A percentile compares a stretch with the other conserved stretches of the same genome.
Evolutionary conservation across 2,113 vertebrate species (phyloP).

Genomic region (Formicarius rufipectus): DNA sequence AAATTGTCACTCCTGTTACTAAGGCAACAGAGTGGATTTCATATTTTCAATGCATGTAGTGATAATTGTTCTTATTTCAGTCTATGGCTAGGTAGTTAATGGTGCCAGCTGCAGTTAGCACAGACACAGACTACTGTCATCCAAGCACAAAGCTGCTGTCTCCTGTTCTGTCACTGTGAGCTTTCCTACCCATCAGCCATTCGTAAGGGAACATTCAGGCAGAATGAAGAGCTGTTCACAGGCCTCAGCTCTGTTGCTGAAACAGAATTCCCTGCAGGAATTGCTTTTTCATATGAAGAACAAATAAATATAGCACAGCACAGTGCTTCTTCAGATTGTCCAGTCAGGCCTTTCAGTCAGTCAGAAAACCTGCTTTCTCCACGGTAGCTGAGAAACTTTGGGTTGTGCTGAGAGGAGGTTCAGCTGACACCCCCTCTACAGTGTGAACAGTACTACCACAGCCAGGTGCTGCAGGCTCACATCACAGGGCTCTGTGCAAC

Average conservation of each 20-base stretch:
- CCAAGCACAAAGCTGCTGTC: constrained; percentile 33
- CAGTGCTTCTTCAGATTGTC: neutral
- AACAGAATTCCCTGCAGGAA: constrained; percentile 34
- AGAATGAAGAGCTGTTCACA: neutral
- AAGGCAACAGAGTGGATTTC: constrained; percentile 51
- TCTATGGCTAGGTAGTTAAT: constrained; percentile 28
- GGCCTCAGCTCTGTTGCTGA: neutral
- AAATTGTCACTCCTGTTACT: constrained; percentile 25
- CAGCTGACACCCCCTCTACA: neutral
- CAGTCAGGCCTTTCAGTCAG: neutral
- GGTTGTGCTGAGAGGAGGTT: neutral
- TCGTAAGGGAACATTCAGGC: constrained; percentile 3
- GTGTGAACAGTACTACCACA: neutral
- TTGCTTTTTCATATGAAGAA: neutral
- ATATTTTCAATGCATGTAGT: constrained; percentile 10
- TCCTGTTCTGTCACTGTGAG: neutral
- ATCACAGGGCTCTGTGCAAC: neutral
- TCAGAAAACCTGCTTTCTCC: neutral
- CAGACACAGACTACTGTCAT: constrained; percentile 21
- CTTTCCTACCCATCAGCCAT: constrained; percentile 33
- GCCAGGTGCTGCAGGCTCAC: neutral
- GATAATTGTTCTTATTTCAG: constrained; percentile 48
- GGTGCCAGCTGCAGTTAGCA: constrained; percentile 37
- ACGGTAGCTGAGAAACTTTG: neutral
- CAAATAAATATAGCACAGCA: neutral